phyloP scores from a whole-genome alignment of 2,113 vertebrate genomes.

The cattle (Bos taurus) region DNA sequence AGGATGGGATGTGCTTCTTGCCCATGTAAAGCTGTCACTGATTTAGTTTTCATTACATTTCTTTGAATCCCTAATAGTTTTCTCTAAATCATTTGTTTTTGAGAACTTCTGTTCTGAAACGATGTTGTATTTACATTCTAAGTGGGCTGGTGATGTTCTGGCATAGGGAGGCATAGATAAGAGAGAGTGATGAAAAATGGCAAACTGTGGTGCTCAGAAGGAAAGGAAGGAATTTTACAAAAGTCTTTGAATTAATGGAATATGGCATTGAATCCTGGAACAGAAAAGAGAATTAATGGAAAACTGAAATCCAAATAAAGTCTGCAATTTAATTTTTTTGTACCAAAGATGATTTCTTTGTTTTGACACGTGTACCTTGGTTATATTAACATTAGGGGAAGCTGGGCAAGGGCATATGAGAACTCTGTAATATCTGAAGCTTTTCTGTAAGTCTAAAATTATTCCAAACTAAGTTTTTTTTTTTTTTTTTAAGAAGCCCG shows the following conservation, averaged over 20 bases:
- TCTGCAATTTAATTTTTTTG: constrained; percentile 11
- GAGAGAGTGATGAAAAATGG: not conserved
- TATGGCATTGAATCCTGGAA: constrained; percentile 34
- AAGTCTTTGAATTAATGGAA: constrained; percentile 15
- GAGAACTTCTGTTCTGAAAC: not conserved
- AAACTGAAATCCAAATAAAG: not conserved
- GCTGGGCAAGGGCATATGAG: not conserved
- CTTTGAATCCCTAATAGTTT: not conserved
- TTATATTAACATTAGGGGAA: not conserved
- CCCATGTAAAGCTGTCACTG: not conserved
- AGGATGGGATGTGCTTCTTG: not conserved
- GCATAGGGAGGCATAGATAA: not conserved
- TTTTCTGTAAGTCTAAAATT: constrained; percentile 24
- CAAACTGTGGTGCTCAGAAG: not conserved
- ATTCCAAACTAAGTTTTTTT: not conserved
- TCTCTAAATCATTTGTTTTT: not conserved
- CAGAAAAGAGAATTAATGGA: not conserved
- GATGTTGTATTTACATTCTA: not conserved
- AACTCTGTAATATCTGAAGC: not conserved
- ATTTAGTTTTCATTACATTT: constrained; percentile 5
- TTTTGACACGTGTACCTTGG: not conserved
- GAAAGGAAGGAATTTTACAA: not conserved
- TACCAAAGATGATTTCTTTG: not conserved
- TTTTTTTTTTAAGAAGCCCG: not conserved
- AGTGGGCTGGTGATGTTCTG: not conserved